A percentile compares a stretch with the other conserved stretches of the same genome.
These are phyloP conservation scores for Spinus olivaceus DNA, from an alignment of 2,797 vertebrate species.

Conservation along the genomic window DNA sequence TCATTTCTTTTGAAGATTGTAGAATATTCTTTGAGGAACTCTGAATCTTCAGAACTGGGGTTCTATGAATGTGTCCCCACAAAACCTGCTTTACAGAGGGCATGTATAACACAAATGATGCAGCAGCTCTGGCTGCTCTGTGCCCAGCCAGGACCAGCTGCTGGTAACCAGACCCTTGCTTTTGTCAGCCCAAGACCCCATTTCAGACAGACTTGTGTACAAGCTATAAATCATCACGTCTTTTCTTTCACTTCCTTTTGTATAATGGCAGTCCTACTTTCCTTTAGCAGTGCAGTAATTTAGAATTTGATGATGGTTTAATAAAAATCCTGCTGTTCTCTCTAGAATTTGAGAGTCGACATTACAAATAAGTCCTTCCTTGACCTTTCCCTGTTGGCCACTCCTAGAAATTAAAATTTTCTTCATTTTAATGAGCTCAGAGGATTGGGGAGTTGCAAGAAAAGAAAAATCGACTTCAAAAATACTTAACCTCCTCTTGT, in stretches of 20 bases:
- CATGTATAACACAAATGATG: fast-evolving
- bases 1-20: not conserved
- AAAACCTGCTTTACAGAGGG: not conserved
- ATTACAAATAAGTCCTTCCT: conserved; percentile 16
- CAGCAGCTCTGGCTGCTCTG: not conserved
- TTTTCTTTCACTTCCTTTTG: not conserved
- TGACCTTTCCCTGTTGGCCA: conserved; percentile 11
- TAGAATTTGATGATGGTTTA: not conserved
- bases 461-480: not conserved
- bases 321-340: not conserved
- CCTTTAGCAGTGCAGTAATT: not conserved
- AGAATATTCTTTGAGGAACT: not conserved
- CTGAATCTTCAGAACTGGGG: not conserved
- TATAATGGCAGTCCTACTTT: not conserved
- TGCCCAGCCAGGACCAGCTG: not conserved
- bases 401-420: conserved; percentile 13
- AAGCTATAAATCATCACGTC: not conserved
- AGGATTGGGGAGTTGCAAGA: conserved; percentile 29
- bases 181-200: not conserved
- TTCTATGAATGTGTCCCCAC: not conserved
- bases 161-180: not conserved
- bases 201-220: not conserved
- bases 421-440: conserved; percentile 46
- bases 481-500: not conserved
- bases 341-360: not conserved